Percentiles rank a stretch among this genome's conserved stretches.
Evolutionary conservation across 1,140 invertebrate species (phyloP).

Genomic region (Pantala flavescens): DNA sequence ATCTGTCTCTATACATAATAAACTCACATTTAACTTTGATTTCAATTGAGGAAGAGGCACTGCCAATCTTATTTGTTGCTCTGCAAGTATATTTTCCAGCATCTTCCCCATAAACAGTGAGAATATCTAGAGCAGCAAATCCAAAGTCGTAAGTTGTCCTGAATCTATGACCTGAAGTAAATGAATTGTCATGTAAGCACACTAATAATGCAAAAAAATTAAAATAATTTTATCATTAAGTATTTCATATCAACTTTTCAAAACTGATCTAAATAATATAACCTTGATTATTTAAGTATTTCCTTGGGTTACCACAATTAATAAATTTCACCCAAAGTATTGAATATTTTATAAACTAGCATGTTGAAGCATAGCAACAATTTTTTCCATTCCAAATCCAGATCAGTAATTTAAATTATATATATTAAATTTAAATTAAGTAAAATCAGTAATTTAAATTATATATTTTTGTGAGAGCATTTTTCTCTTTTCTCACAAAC

Average conservation of each 20-base stretch:
- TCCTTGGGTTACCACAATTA: too few relatives aligned
- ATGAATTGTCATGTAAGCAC: slow-evolving; percentile 37
- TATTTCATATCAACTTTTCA: too few relatives aligned
- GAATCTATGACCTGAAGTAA: slow-evolving; percentile 64
- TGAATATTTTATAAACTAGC: too few relatives aligned
- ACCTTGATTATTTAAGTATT: too few relatives aligned
- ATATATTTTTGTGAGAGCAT: too few relatives aligned
- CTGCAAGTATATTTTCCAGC: slow-evolving; percentile 84
- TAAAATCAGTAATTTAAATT: too few relatives aligned
- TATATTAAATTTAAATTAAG: too few relatives aligned
- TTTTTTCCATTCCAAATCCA: too few relatives aligned
- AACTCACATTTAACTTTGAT: slow-evolving; percentile 72
- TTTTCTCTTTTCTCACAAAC: slow-evolving; percentile 24
- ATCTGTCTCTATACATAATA: not conserved
- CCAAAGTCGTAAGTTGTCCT: slow-evolving; percentile 90
- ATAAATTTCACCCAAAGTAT: too few relatives aligned
- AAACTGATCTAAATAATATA: too few relatives aligned
- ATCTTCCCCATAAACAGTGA: slow-evolving; percentile 88
- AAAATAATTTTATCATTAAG: slow-evolving; percentile 26
- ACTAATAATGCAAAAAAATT: slow-evolving; percentile 33
- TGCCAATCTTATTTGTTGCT: slow-evolving; percentile 77
- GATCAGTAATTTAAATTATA: too few relatives aligned
- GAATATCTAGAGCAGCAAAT: slow-evolving; percentile 84
- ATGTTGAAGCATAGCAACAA: too few relatives aligned
- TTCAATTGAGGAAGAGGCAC: slow-evolving; percentile 66